These are phyloP conservation scores for Pygocentrus nattereri DNA, from an alignment of 2,797 vertebrate species.

Conservation along the genomic window DNA sequence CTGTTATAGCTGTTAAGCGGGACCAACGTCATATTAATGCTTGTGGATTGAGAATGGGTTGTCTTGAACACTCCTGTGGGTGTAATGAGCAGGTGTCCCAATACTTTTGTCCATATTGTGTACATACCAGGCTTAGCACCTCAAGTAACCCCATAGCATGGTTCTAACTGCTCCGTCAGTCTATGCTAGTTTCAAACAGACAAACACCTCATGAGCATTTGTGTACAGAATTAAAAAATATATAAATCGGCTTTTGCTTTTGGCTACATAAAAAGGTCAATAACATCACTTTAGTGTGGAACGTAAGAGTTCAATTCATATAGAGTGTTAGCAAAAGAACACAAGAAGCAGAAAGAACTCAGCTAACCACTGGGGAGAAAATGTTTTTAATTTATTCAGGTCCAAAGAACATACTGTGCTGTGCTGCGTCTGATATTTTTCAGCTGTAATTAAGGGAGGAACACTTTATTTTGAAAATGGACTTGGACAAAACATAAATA, in stretches of 20 bases:
- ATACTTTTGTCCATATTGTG: no score
- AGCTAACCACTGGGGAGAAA: conserved; percentile 2
- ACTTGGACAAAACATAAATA: not conserved
- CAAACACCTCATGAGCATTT: not conserved
- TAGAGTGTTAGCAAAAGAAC: conserved; percentile 19
- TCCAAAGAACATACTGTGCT: not conserved
- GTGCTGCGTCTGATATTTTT: not conserved
- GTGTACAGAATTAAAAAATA: conserved; percentile 26
- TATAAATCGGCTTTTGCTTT: conserved; percentile 5
- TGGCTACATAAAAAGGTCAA: conserved; percentile 24
- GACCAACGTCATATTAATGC: no score
- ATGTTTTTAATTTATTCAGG: conserved; percentile 9
- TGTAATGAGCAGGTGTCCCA: no score
- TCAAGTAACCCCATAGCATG: not conserved
- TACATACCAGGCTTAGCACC: not conserved
- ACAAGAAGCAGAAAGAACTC: not conserved
- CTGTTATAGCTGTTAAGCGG: no score
- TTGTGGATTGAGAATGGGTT: no score
- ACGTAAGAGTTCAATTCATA: not conserved
- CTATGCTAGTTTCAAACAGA: not conserved
- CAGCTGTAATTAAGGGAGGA: conserved; percentile 6
- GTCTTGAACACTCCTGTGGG: no score
- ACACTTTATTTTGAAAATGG: not conserved
- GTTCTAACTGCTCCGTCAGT: no score
- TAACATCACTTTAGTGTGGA: conserved; percentile 16